Evolutionary conservation across 2,797 vertebrate species (phyloP).

Genomic region (Sorex maritimensis): DNA sequence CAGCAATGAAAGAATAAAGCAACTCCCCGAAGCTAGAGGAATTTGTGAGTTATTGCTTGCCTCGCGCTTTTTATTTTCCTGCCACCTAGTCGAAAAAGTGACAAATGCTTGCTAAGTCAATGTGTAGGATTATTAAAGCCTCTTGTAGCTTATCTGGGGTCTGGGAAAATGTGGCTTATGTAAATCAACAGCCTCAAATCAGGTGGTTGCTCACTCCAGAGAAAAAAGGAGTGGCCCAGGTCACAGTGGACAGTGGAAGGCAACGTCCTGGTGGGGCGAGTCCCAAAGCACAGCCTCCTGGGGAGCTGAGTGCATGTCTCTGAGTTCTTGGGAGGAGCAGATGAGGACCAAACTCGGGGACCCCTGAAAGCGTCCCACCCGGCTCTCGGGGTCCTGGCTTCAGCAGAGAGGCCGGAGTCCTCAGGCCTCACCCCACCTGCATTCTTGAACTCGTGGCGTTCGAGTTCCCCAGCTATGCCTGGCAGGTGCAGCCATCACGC

Average conservation of each 20-base stretch:
- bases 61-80: not conserved
- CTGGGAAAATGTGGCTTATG: not conserved
- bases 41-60: not conserved
- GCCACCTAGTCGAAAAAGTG: slow-evolving; percentile 5
- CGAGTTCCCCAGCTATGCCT: not conserved
- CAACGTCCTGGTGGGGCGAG: not conserved
- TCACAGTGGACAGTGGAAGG: not conserved
- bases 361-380: not conserved
- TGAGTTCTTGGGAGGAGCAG: not conserved
- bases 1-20: not conserved
- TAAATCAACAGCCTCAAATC: not conserved
- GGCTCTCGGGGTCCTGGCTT: not conserved
- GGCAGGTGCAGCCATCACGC: not conserved
- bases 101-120: slow-evolving; percentile 36
- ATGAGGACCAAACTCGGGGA: not conserved
- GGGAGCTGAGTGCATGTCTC: not conserved
- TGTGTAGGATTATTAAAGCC: not conserved
- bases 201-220: not conserved
- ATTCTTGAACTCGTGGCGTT: not conserved
- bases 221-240: not conserved
- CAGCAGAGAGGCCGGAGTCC: not conserved
- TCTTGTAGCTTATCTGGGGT: not conserved
- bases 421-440: not conserved
- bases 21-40: slow-evolving; percentile 10
- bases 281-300: not conserved